phyloP scores from a whole-genome alignment of 2,113 vertebrate species.

The Heterocephalus glaber region DNA sequence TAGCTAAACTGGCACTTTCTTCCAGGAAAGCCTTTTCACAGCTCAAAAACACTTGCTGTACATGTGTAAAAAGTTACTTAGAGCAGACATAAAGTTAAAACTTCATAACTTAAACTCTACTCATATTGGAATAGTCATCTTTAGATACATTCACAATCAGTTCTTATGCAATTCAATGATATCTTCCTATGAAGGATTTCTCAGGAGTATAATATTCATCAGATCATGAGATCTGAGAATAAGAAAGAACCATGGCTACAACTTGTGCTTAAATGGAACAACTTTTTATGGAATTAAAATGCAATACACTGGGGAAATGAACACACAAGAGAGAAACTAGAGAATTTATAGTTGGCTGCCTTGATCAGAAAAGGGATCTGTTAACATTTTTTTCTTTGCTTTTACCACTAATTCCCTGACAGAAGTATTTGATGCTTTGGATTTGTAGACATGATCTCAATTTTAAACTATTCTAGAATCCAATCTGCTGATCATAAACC shows the following conservation, averaged over 20 bases:
- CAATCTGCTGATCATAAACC: constrained; percentile 26
- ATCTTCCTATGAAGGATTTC: neutral
- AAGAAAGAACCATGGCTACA: neutral
- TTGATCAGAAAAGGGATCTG: constrained; percentile 10
- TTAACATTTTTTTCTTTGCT: constrained; percentile 48
- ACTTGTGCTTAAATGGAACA: neutral
- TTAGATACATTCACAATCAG: neutral
- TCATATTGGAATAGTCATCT: neutral
- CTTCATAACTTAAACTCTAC: neutral
- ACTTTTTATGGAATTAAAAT: neutral
- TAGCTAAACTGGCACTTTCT: neutral
- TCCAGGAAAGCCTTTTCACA: neutral
- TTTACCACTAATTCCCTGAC: constrained; percentile 39
- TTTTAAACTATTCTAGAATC: constrained; percentile 71
- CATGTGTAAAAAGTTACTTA: neutral
- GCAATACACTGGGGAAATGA: neutral
- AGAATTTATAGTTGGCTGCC: constrained; percentile 1
- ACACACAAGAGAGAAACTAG: neutral
- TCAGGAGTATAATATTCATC: neutral
- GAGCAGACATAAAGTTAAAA: neutral
- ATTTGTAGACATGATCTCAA: constrained; percentile 68
- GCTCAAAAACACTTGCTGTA: neutral
- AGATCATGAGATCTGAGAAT: neutral
- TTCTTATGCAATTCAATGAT: neutral
- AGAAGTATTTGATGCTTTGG: constrained; percentile 41